phyloP scores from a whole-genome alignment of 2,888 invertebrate genomes.

The Campopleginae sp. region DNA sequence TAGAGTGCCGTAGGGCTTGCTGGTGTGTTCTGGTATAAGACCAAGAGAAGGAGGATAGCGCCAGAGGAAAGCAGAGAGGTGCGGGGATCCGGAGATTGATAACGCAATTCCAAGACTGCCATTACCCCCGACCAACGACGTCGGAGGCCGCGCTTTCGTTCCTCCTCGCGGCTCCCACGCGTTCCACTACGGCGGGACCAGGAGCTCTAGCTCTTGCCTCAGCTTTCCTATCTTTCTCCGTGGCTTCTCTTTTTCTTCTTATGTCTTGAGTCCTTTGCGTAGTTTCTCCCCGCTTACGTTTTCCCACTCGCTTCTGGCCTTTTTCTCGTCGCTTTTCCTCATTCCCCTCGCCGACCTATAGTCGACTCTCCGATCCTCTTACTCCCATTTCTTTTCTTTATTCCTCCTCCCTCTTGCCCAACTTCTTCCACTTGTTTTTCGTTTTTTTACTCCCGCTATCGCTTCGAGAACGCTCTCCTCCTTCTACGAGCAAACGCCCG shows the following conservation, averaged over 20 bases:
- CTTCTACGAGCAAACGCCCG: conserved; percentile 59
- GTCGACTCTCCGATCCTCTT: conserved; percentile 63
- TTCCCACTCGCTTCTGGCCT: conserved; percentile 75
- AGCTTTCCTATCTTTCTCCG: conserved; percentile 70
- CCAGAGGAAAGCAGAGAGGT: conserved; percentile 73
- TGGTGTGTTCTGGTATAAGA: conserved; percentile 52
- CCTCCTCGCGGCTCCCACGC: conserved; percentile 68
- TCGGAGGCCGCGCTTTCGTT: conserved; percentile 78
- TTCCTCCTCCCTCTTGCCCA: conserved; percentile 49
- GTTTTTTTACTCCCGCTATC: conserved; percentile 64
- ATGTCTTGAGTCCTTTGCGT: conserved; percentile 84
- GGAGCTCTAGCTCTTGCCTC: conserved; percentile 79
- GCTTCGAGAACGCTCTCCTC: conserved; percentile 63
- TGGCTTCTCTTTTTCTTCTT: conserved; percentile 81
- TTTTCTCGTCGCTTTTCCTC: conserved; percentile 72
- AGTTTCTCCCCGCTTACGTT: conserved; percentile 55
- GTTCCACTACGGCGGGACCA: conserved; percentile 67
- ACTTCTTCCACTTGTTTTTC: conserved; percentile 51
- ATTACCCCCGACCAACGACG: conserved; percentile 80
- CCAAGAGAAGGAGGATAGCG: conserved; percentile 71
- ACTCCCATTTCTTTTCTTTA: conserved; percentile 63
- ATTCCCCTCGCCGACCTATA: conserved; percentile 77
- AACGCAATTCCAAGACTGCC: conserved; percentile 84
- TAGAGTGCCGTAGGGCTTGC: conserved; percentile 73
- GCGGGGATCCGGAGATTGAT: conserved; percentile 83